phyloP scores from a whole-genome alignment of 2,113 vertebrate species.

The Gnathonemus echidnorhynchus region DNA sequence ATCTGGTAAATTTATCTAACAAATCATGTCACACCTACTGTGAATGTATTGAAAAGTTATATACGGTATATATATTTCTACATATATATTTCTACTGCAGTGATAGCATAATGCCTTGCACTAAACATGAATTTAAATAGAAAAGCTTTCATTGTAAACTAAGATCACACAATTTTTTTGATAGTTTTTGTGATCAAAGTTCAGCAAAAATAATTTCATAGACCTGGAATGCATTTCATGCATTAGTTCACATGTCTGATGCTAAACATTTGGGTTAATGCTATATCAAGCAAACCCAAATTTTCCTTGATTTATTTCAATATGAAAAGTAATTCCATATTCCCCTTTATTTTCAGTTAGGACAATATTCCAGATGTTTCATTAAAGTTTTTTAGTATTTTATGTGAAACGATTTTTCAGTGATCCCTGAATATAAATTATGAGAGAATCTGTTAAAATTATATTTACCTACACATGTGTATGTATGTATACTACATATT shows the following conservation, averaged over 20 bases:
- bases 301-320: background rate
- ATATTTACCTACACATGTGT: background rate
- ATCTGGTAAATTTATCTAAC: background rate
- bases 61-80: background rate
- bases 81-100: background rate
- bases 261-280: background rate
- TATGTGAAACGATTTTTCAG: background rate
- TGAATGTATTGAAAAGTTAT: background rate
- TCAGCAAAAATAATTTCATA: background rate
- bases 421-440: background rate
- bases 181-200: background rate
- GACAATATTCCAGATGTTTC: background rate
- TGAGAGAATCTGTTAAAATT: background rate
- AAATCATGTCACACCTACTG: background rate
- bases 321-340: background rate
- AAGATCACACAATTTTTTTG: background rate
- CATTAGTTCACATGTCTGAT: background rate
- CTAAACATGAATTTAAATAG: background rate
- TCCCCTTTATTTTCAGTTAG: background rate
- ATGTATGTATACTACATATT: background rate
- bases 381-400: background rate
- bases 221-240: background rate
- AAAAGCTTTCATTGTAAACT: background rate
- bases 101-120: background rate
- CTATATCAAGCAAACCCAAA: background rate